These are phyloP conservation scores for Melanerpes aurifrons DNA, from an alignment of 2,113 vertebrate genomes.

Conservation along the genomic window DNA sequence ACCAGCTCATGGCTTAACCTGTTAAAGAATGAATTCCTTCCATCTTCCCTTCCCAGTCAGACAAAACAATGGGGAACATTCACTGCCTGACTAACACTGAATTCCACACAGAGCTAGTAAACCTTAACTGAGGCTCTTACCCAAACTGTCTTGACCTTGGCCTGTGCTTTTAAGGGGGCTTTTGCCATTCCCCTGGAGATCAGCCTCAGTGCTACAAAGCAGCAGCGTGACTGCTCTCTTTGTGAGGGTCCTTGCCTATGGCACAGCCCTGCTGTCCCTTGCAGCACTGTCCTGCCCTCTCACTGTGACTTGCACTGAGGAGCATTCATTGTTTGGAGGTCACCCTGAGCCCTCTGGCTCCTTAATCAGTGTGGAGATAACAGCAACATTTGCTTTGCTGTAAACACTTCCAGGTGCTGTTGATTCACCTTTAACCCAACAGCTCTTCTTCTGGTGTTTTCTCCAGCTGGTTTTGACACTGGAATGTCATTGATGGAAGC, in stretches of 20 bases:
- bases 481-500: not conserved
- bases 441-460: not conserved
- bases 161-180: not conserved
- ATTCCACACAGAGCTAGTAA: not conserved
- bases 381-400: not conserved
- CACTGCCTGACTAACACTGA: not conserved
- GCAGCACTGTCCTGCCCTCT: not conserved
- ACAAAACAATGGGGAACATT: not conserved
- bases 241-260: accelerated
- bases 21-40: slow-evolving; percentile 18
- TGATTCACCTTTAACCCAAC: not conserved
- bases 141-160: slow-evolving; percentile 11
- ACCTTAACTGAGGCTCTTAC: not conserved
- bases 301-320: not conserved
- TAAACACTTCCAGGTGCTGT: not conserved
- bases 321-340: accelerated
- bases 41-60: not conserved
- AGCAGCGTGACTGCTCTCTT: not conserved
- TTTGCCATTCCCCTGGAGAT: not conserved
- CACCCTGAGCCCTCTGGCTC: not conserved
- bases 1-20: slow-evolving; percentile 9
- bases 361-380: not conserved
- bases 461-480: accelerated
- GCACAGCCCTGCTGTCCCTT: not conserved
- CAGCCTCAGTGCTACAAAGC: not conserved